Evolutionary conservation across 2,113 vertebrate genomes (phyloP).

Genomic region (Oreochromis aureus): DNA sequence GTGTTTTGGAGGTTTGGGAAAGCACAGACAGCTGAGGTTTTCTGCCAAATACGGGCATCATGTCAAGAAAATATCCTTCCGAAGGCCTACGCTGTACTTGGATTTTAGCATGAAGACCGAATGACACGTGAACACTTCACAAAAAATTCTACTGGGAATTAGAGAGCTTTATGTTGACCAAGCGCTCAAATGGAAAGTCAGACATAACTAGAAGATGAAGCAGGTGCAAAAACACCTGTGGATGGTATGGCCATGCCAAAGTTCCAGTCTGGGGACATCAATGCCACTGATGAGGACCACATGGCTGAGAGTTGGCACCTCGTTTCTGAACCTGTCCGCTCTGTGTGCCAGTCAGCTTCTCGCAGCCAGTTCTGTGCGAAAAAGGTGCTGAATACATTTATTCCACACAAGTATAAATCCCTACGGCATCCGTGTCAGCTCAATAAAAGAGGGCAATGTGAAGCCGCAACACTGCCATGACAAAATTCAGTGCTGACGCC

Average conservation of each 20-base stretch:
- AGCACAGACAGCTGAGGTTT: background rate
- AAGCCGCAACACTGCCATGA: background rate
- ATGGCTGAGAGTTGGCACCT: background rate
- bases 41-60: background rate
- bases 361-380: background rate
- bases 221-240: background rate
- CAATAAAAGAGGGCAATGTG: background rate
- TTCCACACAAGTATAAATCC: conserved; percentile 7
- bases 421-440: background rate
- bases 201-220: background rate
- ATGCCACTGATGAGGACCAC: background rate
- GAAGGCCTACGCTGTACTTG: background rate
- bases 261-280: background rate
- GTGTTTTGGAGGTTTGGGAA: background rate
- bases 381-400: background rate
- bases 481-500: background rate
- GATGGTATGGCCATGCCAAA: background rate
- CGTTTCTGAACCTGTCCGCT: background rate
- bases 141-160: background rate
- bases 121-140: background rate
- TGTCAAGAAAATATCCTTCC: background rate
- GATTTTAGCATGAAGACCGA: background rate
- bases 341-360: background rate
- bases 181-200: background rate
- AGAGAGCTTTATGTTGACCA: background rate